These are phyloP conservation scores for Mormoops blainvillei DNA, from an alignment of 2,113 vertebrate genomes.

Conservation along the genomic window DNA sequence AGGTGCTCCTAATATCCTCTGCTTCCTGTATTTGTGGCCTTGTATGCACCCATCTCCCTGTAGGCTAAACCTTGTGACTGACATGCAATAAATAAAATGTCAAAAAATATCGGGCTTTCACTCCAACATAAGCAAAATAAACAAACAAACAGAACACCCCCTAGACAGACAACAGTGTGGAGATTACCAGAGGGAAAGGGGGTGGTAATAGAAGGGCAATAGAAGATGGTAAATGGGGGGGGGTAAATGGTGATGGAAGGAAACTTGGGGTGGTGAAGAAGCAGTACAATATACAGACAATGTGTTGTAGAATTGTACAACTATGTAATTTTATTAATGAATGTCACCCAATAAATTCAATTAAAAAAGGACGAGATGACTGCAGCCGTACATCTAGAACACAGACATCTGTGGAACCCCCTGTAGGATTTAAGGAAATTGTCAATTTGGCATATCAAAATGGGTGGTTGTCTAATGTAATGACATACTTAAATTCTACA, in stretches of 20 bases:
- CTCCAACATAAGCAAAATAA: not conserved
- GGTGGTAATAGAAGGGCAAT: no score
- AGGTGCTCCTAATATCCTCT: not conserved
- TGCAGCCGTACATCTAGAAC: not conserved
- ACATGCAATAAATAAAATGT: not conserved
- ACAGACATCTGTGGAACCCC: not conserved
- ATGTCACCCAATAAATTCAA: not conserved
- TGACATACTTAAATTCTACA: not conserved
- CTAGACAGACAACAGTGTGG: no score
- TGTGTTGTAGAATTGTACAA: not conserved
- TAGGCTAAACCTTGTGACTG: not conserved
- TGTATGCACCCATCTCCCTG: not conserved
- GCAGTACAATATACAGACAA: not conserved
- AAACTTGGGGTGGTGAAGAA: not conserved
- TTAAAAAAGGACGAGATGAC: not conserved
- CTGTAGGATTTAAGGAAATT: not conserved
- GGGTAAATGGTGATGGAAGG: not conserved
- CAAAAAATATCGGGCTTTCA: not conserved
- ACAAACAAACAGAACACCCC: not conserved
- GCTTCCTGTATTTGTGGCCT: no score
- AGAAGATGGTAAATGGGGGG: not conserved
- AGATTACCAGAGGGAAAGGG: not conserved
- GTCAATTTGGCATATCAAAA: not conserved
- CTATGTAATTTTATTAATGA: not conserved
- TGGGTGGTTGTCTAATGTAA: not conserved